phyloP scores from a whole-genome alignment of 2,888 invertebrate genomes.

The Luperina nickerlii region DNA sequence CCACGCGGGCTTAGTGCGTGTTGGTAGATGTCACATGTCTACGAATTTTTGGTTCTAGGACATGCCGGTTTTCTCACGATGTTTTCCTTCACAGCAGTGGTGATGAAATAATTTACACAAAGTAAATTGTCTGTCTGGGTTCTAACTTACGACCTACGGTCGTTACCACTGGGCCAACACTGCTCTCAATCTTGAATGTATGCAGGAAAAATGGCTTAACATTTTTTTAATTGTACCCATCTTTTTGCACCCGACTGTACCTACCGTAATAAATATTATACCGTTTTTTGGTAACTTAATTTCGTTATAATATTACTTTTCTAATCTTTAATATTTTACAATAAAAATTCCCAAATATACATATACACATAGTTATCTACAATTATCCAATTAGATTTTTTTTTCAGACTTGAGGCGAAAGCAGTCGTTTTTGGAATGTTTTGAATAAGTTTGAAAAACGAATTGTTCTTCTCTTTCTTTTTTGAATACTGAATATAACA shows the following conservation, averaged over 20 bases:
- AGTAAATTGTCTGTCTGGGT: neutral
- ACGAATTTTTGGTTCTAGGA: neutral
- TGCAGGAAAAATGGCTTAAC: neutral
- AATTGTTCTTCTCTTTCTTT: neutral
- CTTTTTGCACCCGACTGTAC: slow-evolving; percentile 22
- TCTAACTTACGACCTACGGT: neutral
- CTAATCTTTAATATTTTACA: slow-evolving; percentile 46
- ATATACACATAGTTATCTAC: slow-evolving; percentile 61
- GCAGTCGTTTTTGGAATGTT: slow-evolving; percentile 59
- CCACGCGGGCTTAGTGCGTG: neutral
- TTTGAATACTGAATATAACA: slow-evolving; percentile 42
- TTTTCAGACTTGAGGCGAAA: slow-evolving; percentile 56
- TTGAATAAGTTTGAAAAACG: slow-evolving; percentile 23
- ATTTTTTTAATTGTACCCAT: neutral
- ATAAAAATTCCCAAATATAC: slow-evolving; percentile 54
- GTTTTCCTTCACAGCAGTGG: neutral
- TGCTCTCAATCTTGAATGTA: neutral
- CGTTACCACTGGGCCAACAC: neutral
- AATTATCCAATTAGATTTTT: slow-evolving; percentile 27
- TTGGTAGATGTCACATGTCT: neutral
- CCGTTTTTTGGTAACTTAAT: slow-evolving; percentile 45
- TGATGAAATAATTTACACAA: neutral
- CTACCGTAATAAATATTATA: slow-evolving; percentile 49
- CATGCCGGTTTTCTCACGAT: neutral
- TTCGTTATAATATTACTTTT: slow-evolving; percentile 34